Conservation (phyloP, 92 coral and sea anemone genomes). For the Siderastrea radians region DNA sequence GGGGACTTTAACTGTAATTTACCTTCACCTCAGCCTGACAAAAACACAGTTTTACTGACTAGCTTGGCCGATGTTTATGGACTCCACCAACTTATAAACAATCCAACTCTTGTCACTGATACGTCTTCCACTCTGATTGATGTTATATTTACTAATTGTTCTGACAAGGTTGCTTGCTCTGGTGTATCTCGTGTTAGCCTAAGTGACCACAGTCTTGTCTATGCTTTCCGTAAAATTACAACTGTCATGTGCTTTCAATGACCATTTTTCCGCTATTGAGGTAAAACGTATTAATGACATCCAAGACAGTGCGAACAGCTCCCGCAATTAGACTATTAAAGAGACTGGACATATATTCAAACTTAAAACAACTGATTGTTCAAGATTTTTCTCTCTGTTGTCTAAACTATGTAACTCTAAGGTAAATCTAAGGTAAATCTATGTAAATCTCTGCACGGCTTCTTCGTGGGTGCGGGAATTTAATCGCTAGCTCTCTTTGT, state of each 20-base stretch:
- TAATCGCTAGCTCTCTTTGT: slow-evolving; percentile 50
- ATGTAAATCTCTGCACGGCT: slow-evolving; percentile 27
- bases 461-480: neutral
- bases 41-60: neutral
- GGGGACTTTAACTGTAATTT: slow-evolving; percentile 7
- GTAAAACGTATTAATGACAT: slow-evolving; percentile 39
- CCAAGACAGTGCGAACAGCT: neutral
- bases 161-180: slow-evolving; percentile 33
- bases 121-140: slow-evolving; percentile 45
- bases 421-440: slow-evolving; percentile 66
- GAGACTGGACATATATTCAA: slow-evolving; percentile 24
- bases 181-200: slow-evolving; percentile 65
- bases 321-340: slow-evolving; percentile 24
- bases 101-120: slow-evolving; percentile 53
- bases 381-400: neutral
- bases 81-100: slow-evolving; percentile 21
- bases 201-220: slow-evolving; percentile 79
- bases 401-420: slow-evolving; percentile 62
- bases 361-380: slow-evolving; percentile 31
- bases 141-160: slow-evolving; percentile 2
- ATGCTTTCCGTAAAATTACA: slow-evolving; percentile 73
- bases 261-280: slow-evolving; percentile 57
- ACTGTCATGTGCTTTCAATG: neutral
- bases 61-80: slow-evolving; percentile 57
- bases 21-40: slow-evolving; percentile 1